Base-by-base conservation (phyloP, 2,888 invertebrate species). In the Ptilodon capucinus region DNA sequence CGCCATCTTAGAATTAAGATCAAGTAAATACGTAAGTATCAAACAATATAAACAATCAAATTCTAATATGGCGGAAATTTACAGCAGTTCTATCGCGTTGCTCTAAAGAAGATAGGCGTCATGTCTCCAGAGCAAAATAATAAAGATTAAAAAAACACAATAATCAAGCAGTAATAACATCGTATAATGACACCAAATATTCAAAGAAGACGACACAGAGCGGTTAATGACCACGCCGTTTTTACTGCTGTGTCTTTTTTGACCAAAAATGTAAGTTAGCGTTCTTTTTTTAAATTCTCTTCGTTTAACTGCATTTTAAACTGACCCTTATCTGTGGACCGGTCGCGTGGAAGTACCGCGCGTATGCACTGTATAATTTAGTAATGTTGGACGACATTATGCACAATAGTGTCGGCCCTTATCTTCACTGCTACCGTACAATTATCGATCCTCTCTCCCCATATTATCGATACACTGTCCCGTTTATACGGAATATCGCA, bases 351-450 rank as follows among this genome's bases (percentile, higher is more conserved):
- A 58, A 62, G 60, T 57, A 57, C 52, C 44, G 41, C 44, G 48
- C 50, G 51, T 49, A 47, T 43, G 62, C 57, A 68, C 76, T 72
- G 70, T 84, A 81, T 88, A 87, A 87, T 89, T 88, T 83, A 75
- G 82, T 81, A 81, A 84, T 85, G 76, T 73, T 74, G 81, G 72
- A 74, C 76, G 77, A 81, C 76, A 87, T 88, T 87, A 87, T 79
- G 81, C 81, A 86, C 83, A 83, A 84, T 86, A 82, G 87, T 82
- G 79, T 74, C 72, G 81, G 74, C 77, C 74, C 71, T 83, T 86
- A 84, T 83, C 86, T 71, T 71, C 73, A 63, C 71, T 42, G 74
- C 81, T 80, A 80, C 81, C 75, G 76, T 84, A 65, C 76, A 88
- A 88, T 89, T 89, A 88, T 81, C 76, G 81, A 76, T 76, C 62